Base-by-base conservation (phyloP, 2,797 vertebrate species). In the Heteromormyrus szaboi region DNA sequence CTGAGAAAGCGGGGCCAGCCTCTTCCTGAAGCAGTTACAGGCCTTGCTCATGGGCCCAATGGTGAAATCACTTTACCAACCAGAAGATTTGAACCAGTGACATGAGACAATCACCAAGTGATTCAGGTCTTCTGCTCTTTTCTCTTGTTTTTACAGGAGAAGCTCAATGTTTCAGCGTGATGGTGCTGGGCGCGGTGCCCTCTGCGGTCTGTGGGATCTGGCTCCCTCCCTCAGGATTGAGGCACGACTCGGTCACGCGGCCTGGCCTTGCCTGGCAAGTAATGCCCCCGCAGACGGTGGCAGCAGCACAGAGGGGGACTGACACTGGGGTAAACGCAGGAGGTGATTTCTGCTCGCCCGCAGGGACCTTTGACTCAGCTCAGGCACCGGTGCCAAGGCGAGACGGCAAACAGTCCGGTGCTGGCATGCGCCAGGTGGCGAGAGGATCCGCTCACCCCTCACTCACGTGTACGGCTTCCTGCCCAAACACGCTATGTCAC, bases 351-450 rank as follows among this genome's bases (percentile, higher is more conserved):
- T 79, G 72, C 37, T 44, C 72, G 37, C 33, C 72, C 37, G 17
- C 72, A 44, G 72, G 37, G 14, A 79, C 72, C 72, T 79, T 44
- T 79, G 72, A 79, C 72, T 79, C 72, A 79, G 72, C 72, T 79
- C 17, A 79, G 17, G 17, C 14, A 3, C 37, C 5, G 37, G 33
- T 79, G 72, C 72, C 72, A 79, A 79, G 72, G 72, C 72, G 14
- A 79, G 72, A 29, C 72, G 37, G 37, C 37, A 6, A 44, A 44
- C 72, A 44, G 68, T 41, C 68, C 14, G 33, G 68, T 76, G 68
- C 68, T 41, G 29, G 17, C 33, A 1, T 37, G 72, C 14, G 72
- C 72, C 72, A 79, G 72, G 33, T 79, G 72, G 72, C 0, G 14
- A 79, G 72, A 79, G 72, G 72, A 17, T 79, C 72, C 72, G 14